Evolutionary conservation across 2,888 invertebrate species (phyloP).

Genomic region (Hydroisotoma schaefferi): DNA sequence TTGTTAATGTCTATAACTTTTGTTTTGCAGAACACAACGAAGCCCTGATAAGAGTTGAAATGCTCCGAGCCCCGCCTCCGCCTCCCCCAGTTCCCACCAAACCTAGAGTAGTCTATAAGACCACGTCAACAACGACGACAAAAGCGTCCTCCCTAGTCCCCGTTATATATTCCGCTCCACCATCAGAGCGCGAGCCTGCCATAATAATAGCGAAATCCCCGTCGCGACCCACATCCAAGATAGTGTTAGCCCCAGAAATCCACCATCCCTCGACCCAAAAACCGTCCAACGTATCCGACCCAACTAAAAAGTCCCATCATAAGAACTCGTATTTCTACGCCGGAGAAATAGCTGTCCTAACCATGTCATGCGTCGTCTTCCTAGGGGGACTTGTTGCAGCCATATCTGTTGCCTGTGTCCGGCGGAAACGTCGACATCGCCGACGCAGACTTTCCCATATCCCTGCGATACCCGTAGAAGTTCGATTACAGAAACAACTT

Average conservation of each 20-base stretch:
- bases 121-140: slow-evolving; percentile 13
- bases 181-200: not conserved
- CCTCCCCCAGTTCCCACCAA: slow-evolving; percentile 8
- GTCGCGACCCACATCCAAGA: not conserved
- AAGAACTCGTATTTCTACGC: slow-evolving; percentile 42
- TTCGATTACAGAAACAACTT: slow-evolving; percentile 43
- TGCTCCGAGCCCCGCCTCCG: slow-evolving; percentile 18
- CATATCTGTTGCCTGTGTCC: slow-evolving; percentile 57
- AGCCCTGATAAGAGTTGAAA: slow-evolving; percentile 43
- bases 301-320: slow-evolving; percentile 37
- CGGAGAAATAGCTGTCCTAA: slow-evolving; percentile 71
- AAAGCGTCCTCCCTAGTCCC: slow-evolving; percentile 13
- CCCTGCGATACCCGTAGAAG: slow-evolving; percentile 47
- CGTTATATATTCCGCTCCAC: not conserved
- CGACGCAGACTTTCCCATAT: slow-evolving; percentile 46
- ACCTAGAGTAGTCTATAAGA: slow-evolving; percentile 8
- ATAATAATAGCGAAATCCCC: not conserved
- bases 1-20: not conserved
- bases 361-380: slow-evolving; percentile 75
- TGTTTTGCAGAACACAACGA: slow-evolving; percentile 41
- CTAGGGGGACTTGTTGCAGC: slow-evolving; percentile 75
- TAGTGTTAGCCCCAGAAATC: not conserved
- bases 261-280: not conserved
- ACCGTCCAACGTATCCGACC: not conserved
- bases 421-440: slow-evolving; percentile 39